Base-by-base conservation (phyloP, 2,797 vertebrate genomes). In the Semaprochilodus insignis region DNA sequence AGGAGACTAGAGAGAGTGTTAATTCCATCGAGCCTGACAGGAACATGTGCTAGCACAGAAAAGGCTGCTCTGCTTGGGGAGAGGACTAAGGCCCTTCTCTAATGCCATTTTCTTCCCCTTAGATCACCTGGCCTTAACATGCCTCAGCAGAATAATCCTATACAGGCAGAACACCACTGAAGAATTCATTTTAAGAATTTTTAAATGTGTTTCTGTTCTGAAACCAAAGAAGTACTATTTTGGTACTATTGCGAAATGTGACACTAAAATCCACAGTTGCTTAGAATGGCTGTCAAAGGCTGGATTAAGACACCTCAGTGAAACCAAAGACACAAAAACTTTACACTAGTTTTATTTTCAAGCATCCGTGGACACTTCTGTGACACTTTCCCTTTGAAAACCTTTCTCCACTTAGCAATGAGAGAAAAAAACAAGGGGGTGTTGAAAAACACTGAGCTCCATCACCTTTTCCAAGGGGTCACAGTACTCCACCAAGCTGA, bases 401-500 rank as follows among this genome's bases (percentile, higher is more conserved):
- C 21, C 62, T 62, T 74, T 75, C 59, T 34, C 80, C 78, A 81
- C 52, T 77, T 78, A 62, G 48, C 65, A 78, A 63, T 69, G 91
- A 93, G 91, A 94, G 91, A 93, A 91, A 93, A 91, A 93, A 91
- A 85, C 72, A 52, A 85, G 70, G 69, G 81, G 71, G 79, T 87
- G 83, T 86, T 83, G 77, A 81, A 88, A 91, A 87, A 88, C 90
- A 85, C 87, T 89, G 89, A 89, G 91, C 90, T 91, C 91, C 89
- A 90, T 89, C 88, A 78, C 84, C 66, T 89, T 87, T 89, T 86
- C 21, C 19, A 80, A 84, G 73, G 91, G 92, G 92, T 93, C 92
- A 93, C 88, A 89, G 89, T 88, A 88, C 93, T 93, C 94, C 93
- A 87, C 93, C 94, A 93, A 92, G 90, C 88, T 21, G 4, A 74